These are phyloP conservation scores for Cephus cinctus DNA, from an alignment of 1,140 invertebrate species.

Conservation along the genomic window DNA sequence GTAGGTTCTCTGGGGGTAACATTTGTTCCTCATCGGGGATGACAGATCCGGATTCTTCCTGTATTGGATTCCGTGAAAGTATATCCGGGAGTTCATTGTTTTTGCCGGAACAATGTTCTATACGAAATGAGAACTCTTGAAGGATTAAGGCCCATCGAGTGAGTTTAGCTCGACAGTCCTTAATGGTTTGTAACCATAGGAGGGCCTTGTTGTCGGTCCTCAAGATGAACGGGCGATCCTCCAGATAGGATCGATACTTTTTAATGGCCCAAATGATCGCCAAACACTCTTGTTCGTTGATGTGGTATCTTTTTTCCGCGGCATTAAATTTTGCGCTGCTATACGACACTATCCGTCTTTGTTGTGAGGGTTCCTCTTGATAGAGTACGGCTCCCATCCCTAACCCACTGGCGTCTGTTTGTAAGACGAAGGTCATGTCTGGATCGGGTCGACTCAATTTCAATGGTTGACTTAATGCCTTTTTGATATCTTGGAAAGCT, in stretches of 20 bases:
- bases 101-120: conserved; percentile 24
- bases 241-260: conserved; percentile 27
- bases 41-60: background rate
- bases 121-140: conserved; percentile 23
- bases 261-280: conserved; percentile 33
- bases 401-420: conserved; percentile 18
- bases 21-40: background rate
- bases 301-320: conserved; percentile 19
- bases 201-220: conserved; percentile 23
- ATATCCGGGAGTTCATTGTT: conserved; percentile 28
- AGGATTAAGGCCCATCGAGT: conserved; percentile 28
- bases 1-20: background rate
- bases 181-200: conserved; percentile 21
- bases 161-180: conserved; percentile 25
- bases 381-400: conserved; percentile 24
- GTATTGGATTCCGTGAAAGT: conserved; percentile 2
- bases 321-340: conserved; percentile 14
- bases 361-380: background rate
- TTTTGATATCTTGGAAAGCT: conserved; percentile 8
- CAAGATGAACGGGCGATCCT: conserved; percentile 28
- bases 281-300: conserved; percentile 25
- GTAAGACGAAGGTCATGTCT: conserved; percentile 3
- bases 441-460: conserved; percentile 12
- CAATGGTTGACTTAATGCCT: background rate
- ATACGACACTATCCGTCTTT: conserved; percentile 13